Conservation (phyloP, 2,797 vertebrate species). For the Pteropus rufus region DNA sequence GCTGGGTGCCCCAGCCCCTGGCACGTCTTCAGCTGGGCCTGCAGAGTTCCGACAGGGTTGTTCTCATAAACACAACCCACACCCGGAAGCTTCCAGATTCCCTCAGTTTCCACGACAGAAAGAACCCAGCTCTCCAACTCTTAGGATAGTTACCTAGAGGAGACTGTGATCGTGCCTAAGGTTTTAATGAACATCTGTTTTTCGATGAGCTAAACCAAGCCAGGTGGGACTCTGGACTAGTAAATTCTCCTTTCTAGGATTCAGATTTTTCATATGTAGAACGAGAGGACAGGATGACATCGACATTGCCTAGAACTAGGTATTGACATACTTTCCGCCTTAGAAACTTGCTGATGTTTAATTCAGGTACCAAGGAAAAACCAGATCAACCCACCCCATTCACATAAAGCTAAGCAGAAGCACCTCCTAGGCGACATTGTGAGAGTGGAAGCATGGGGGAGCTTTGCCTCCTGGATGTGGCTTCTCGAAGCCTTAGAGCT, state of each 20-base stretch:
- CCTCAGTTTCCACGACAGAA: background rate
- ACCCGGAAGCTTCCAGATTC: constrained; percentile 38
- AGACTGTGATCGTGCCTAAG: background rate
- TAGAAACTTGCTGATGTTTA: background rate
- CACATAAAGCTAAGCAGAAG: background rate
- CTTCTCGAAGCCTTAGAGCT: background rate
- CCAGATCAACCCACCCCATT: background rate
- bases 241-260: background rate
- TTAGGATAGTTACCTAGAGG: background rate
- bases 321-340: background rate
- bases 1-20: background rate
- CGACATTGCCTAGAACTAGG: background rate
- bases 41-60: constrained; percentile 32
- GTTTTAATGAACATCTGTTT: background rate
- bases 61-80: background rate
- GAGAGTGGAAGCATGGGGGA: background rate
- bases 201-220: background rate
- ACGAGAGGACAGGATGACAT: background rate
- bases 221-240: background rate
- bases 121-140: background rate
- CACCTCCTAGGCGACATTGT: no score
- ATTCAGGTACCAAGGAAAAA: background rate
- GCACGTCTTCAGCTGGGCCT: constrained; percentile 1
- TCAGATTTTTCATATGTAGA: background rate
- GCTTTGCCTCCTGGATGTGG: background rate